These are phyloP conservation scores for Busseola fusca DNA, from an alignment of 2,888 invertebrate species.

Conservation along the genomic window DNA sequence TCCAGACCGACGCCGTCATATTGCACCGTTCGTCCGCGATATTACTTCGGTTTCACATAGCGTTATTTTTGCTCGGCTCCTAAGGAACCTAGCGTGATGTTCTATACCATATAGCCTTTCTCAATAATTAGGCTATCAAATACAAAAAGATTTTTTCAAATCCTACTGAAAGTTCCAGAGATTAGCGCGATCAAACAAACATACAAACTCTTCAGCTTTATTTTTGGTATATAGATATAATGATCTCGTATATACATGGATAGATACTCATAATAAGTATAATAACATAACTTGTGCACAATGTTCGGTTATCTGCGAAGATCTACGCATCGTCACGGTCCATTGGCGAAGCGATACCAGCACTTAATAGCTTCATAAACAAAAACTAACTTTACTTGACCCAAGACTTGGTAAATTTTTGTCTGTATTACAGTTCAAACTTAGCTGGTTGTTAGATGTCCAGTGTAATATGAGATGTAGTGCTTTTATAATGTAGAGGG, in stretches of 20 bases:
- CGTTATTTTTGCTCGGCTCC: neutral
- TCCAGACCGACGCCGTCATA: neutral
- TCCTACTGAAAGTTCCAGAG: no score
- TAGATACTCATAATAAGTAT: constrained; percentile 23
- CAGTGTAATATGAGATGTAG: constrained; percentile 7
- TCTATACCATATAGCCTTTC: neutral
- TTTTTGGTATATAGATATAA: no score
- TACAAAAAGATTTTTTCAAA: no score
- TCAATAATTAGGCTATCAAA: neutral
- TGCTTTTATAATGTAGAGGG: neutral
- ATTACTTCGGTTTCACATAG: neutral
- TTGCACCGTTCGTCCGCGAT: neutral
- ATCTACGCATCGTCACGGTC: constrained; percentile 38
- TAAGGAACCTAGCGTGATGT: neutral
- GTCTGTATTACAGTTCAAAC: neutral
- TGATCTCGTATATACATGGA: no score
- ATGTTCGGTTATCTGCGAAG: constrained; percentile 31
- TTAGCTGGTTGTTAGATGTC: neutral
- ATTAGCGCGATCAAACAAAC: no score
- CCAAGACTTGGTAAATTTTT: neutral
- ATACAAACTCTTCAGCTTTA: no score
- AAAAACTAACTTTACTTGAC: neutral
- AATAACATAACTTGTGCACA: constrained; percentile 38
- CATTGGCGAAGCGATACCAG: constrained; percentile 22
- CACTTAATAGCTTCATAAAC: constrained; percentile 26